These are phyloP conservation scores for Meiosimyza platycephala DNA, from an alignment of 2,888 invertebrate species.

Conservation along the genomic window DNA sequence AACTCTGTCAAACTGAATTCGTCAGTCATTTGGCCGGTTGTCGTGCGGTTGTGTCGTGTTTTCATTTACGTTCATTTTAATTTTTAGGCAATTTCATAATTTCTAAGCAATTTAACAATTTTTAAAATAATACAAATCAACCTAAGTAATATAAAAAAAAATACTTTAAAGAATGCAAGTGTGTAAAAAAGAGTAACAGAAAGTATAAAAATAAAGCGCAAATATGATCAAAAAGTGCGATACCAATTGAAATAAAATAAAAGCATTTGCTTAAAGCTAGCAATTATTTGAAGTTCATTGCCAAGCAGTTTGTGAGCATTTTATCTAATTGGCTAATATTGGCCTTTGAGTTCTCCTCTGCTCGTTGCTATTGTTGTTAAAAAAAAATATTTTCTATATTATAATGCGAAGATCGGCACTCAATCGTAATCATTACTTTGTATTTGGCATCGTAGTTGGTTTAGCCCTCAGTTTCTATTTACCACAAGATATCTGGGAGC, in stretches of 20 bases:
- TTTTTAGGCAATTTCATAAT: too few species aligned
- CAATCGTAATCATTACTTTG: constrained; percentile 65
- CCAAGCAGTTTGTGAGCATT: not conserved
- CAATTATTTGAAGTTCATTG: constrained; percentile 27
- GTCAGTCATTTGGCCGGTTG: not conserved
- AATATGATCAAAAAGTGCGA: constrained; percentile 1
- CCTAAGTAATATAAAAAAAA: not conserved
- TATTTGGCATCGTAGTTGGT: constrained; percentile 64
- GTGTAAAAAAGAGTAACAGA: not conserved
- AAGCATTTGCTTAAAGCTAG: not conserved
- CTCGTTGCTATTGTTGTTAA: not conserved
- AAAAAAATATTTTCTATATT: not conserved
- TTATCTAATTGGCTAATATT: not conserved
- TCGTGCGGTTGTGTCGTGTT: not conserved
- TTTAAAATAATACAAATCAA: not conserved
- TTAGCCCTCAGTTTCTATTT: constrained; percentile 64
- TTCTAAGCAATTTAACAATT: too few species aligned
- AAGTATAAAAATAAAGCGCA: not conserved
- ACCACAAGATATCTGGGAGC: constrained; percentile 65
- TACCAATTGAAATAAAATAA: not conserved
- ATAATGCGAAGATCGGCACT: constrained; percentile 63
- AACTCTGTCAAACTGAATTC: not conserved
- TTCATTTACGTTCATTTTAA: not conserved
- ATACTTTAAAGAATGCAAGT: not conserved
- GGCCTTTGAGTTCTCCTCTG: not conserved